Conservation (phyloP, 2,888 invertebrate genomes). For the Anoncus sp. region DNA sequence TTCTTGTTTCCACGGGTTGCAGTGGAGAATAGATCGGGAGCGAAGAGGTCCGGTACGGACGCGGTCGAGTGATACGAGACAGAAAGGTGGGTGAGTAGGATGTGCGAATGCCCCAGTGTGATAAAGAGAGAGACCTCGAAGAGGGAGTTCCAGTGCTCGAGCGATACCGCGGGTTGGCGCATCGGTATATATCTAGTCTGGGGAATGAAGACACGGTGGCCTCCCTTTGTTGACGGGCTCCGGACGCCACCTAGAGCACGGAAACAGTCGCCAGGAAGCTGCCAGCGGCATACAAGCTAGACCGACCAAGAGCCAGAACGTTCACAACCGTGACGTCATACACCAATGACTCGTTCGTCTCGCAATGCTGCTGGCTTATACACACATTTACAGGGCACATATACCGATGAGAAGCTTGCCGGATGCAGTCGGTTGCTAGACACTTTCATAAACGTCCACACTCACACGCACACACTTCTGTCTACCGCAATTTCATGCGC, state of each 20-base stretch:
- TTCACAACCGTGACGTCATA: slow-evolving; percentile 83
- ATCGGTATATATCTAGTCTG: slow-evolving; percentile 19
- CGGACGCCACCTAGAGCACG: slow-evolving; percentile 69
- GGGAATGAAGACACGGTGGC: slow-evolving; percentile 66
- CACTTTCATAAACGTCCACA: slow-evolving; percentile 26
- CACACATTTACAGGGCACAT: slow-evolving; percentile 69
- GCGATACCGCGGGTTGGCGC: slow-evolving; percentile 45
- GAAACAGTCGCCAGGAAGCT: slow-evolving; percentile 79
- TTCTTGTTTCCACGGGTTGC: slow-evolving; percentile 27
- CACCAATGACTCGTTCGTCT: slow-evolving; percentile 84
- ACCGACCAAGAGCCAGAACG: slow-evolving; percentile 76
- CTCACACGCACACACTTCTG: slow-evolving; percentile 12
- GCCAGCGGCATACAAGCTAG: slow-evolving; percentile 67
- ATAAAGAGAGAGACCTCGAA: slow-evolving; percentile 55
- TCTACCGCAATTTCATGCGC: slow-evolving; percentile 8
- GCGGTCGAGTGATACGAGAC: slow-evolving; percentile 55
- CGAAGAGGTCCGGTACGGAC: slow-evolving; percentile 53
- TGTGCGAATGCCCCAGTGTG: not conserved
- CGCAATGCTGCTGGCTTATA: slow-evolving; percentile 77
- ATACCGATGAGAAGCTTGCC: slow-evolving; percentile 75
- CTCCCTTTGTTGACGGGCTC: slow-evolving; percentile 77
- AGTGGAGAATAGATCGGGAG: slow-evolving; percentile 28
- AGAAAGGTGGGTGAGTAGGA: slow-evolving; percentile 38
- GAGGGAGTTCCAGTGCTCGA: slow-evolving; percentile 44
- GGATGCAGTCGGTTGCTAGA: slow-evolving; percentile 76